A percentile compares a stretch with the other conserved stretches of the same genome.
These are phyloP conservation scores for Danio rerio DNA, from an alignment of 2,113 vertebrate genomes.

Conservation along the genomic window DNA sequence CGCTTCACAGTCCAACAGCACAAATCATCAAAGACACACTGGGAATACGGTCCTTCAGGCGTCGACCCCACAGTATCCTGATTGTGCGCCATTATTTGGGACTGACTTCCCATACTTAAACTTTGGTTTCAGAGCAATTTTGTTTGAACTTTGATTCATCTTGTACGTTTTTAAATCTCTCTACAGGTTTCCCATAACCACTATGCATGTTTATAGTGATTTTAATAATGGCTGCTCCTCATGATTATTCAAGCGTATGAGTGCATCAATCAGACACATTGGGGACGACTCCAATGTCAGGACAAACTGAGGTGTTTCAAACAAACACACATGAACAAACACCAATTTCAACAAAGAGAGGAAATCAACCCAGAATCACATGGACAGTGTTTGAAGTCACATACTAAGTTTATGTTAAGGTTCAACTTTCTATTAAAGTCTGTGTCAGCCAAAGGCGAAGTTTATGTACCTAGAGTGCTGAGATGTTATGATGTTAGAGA, in stretches of 20 bases:
- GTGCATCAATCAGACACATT: neutral
- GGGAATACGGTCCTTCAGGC: neutral
- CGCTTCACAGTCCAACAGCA: neutral
- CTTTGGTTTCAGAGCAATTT: no score
- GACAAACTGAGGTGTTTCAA: constrained; percentile 19
- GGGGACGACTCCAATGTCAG: constrained; percentile 1
- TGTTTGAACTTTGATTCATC: no score
- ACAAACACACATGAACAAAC: constrained; percentile 15
- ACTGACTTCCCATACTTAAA: no score
- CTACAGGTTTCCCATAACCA: no score
- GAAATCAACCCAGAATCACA: neutral
- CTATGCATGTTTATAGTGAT: neutral
- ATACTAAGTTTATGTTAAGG: no score
- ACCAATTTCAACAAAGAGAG: neutral
- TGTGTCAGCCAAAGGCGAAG: no score
- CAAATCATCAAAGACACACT: constrained; percentile 11
- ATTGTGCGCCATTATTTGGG: no score
- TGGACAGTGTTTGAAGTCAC: neutral
- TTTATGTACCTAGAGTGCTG: no score
- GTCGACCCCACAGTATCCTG: neutral
- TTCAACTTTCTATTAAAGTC: no score
- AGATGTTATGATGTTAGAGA: no score
- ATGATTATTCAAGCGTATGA: neutral
- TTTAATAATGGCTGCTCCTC: neutral
- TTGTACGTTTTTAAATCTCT: no score